These are phyloP conservation scores for Hippocampus comes DNA, from an alignment of 2,113 vertebrate genomes.

Conservation along the genomic window DNA sequence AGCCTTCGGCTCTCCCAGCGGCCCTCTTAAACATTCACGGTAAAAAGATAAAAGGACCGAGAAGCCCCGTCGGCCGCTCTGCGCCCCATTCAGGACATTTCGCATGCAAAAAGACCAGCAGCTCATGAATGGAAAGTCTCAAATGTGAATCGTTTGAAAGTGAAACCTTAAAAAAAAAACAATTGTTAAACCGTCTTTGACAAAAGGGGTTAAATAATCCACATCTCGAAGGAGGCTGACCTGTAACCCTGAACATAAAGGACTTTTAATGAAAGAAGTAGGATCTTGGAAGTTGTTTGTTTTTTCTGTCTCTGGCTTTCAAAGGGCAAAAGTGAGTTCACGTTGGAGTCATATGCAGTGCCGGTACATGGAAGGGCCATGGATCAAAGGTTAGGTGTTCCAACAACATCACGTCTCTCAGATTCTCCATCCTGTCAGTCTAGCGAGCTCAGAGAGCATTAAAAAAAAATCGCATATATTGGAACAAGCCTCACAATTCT, in stretches of 20 bases:
- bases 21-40: slow-evolving; percentile 63
- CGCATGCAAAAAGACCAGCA: slow-evolving; percentile 35
- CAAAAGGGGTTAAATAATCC: background rate
- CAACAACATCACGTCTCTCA: slow-evolving; percentile 57
- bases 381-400: slow-evolving; percentile 56
- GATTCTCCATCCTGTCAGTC: slow-evolving; percentile 35
- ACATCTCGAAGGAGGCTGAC: background rate
- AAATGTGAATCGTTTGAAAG: slow-evolving; percentile 8
- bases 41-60: slow-evolving; percentile 68
- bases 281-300: slow-evolving; percentile 48
- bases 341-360: slow-evolving; percentile 49
- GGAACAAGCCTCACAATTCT: too few relatives aligned
- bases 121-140: slow-evolving; percentile 43
- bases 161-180: background rate
- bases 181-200: background rate
- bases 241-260: background rate
- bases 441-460: slow-evolving; percentile 22
- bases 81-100: slow-evolving; percentile 33
- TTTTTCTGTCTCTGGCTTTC: slow-evolving; percentile 57
- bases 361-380: slow-evolving; percentile 57
- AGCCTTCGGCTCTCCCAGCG: slow-evolving; percentile 51
- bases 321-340: slow-evolving; percentile 57
- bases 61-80: slow-evolving; percentile 52
- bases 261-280: background rate
- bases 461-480: slow-evolving; percentile 9